Percentiles rank a stretch among this genome's conserved stretches.
These are phyloP conservation scores for Poecilobothrus nobilitatus DNA, from an alignment of 2,888 invertebrate species.

Conservation along the genomic window DNA sequence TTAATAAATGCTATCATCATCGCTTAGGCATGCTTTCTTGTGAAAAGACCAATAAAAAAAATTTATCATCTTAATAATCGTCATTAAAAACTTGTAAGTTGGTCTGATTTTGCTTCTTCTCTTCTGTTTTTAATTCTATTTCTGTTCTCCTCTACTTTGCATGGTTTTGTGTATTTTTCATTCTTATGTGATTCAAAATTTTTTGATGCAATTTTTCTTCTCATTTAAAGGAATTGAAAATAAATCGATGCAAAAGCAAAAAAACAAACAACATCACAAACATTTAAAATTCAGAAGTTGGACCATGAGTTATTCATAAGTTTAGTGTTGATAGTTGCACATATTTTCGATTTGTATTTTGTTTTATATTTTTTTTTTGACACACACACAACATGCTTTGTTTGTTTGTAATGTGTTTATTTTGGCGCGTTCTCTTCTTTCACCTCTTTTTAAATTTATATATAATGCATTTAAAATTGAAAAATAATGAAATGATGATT, in stretches of 20 bases:
- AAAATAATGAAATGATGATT: too few species aligned
- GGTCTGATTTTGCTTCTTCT: neutral
- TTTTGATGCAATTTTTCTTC: neutral
- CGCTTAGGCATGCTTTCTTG: constrained; percentile 4
- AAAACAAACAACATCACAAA: neutral
- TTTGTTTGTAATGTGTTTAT: neutral
- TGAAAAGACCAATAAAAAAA: neutral
- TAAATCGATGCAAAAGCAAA: too few species aligned
- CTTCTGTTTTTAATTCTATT: neutral
- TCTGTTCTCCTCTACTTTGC: neutral
- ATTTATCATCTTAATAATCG: neutral
- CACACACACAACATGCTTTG: neutral
- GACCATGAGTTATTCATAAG: too few species aligned
- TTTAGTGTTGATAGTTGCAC: neutral
- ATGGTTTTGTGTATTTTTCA: too few species aligned
- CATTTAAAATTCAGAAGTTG: neutral
- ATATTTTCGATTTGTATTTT: neutral
- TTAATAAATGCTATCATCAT: neutral
- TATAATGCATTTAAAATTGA: too few species aligned
- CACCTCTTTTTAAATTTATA: neutral
- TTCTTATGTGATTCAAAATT: neutral
- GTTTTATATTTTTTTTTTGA: too few species aligned
- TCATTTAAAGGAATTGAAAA: neutral
- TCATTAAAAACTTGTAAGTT: constrained; percentile 2
- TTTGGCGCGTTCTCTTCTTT: constrained; percentile 3